A percentile compares a stretch with the other conserved stretches of the same genome.
Evolutionary conservation across 2,888 invertebrate genomes (phyloP).

Genomic region (Nebria brevicollis): DNA sequence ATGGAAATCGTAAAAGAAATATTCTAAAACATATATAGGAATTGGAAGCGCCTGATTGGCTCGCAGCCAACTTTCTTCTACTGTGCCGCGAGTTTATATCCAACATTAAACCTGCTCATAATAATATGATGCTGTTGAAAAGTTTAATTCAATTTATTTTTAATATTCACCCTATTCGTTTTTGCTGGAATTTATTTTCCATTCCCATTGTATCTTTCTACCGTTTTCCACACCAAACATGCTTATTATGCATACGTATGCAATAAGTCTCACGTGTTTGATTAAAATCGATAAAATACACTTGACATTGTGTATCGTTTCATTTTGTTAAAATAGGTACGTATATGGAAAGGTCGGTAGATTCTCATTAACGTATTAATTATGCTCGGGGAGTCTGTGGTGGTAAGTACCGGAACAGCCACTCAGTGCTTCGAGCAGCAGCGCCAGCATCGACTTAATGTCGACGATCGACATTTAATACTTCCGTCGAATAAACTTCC

Average conservation of each 20-base stretch:
- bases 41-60: slow-evolving; percentile 7
- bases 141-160: not conserved
- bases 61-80: slow-evolving; percentile 17
- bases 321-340: not conserved
- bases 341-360: slow-evolving; percentile 28
- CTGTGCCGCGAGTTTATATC: slow-evolving; percentile 12
- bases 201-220: too few relatives aligned
- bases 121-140: not conserved
- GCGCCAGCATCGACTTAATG: slow-evolving; percentile 35
- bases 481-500: slow-evolving; percentile 27
- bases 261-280: not conserved
- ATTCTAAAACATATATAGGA: not conserved
- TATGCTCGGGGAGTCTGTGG: slow-evolving; percentile 23
- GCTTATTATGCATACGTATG: too few relatives aligned
- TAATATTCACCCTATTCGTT: not conserved
- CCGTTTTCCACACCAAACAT: too few relatives aligned
- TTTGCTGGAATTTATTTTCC: not conserved
- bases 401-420: slow-evolving; percentile 28
- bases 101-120: not conserved
- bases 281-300: slow-evolving; percentile 1
- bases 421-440: slow-evolving; percentile 11
- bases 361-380: slow-evolving; percentile 38
- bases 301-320: not conserved
- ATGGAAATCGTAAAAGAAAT: not conserved
- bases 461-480: slow-evolving; percentile 38